Evolutionary conservation across 2,797 vertebrate species (phyloP), one percentile per base, ranked within the genome.

Genomic region (Oreortyx pictus): DNA sequence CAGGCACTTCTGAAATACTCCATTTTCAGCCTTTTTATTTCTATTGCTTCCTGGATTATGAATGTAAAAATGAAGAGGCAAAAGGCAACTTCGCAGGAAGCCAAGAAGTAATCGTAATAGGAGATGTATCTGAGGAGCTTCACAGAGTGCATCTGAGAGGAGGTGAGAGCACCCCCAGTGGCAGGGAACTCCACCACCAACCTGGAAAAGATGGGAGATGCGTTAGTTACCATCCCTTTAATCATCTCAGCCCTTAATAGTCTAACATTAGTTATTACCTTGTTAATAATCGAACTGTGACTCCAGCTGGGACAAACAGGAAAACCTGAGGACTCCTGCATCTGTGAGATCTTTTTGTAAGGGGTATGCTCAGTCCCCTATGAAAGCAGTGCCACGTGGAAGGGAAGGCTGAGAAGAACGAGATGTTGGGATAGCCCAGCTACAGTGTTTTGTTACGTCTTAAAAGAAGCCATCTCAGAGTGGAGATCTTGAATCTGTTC

Each of bases 161-260:
- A 98, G 56, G 97, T 91, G 88, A 97, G 73, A 73, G 94, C 94
- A 74, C 96, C 97, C 57, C 97, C 89, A 0, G 97, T 96, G 44
- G 82, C 97, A 79, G 97, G 97, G 88, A 95, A 97, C 96, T 98
- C 98, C 35, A 96, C 96, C 61, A 97, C 92, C 87, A 98, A 93
- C 90, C 97, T 98, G 91, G 39, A 85, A 84, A 52, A 70, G 43
- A 35, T 9, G 9, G 22, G 33, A 41, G 68, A 25, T 52, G 11
- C 61, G 66, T 54, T 74, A 82, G 71, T 61, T 57, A 35, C 31
- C 35, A 39, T 37, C 47, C 46, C 27, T 79, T 76, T 33, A 67
- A 56, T 20, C 47, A 27, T 4, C 52, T 57, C 50, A 56, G 80
- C 7, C 50, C 24, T 74, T 47, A 25, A 46, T 74, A 65, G 75